Evolutionary conservation across 2,113 vertebrate genomes (phyloP), one percentile per base, ranked within the genome.

Genomic region (Nesogale talazaci): DNA sequence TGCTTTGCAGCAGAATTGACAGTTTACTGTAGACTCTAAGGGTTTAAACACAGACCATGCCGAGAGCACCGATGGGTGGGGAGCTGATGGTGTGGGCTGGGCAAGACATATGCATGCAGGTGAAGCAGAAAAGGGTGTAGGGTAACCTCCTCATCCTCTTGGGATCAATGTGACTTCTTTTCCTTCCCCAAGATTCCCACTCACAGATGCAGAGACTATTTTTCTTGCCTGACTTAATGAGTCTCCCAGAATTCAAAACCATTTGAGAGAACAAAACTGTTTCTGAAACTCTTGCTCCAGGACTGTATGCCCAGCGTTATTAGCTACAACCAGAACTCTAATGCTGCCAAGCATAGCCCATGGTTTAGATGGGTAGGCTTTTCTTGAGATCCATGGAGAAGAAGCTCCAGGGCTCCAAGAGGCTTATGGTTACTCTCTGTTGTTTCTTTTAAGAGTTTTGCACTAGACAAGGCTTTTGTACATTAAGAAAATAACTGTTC

Each of bases 11-110:
- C 61, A 83, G 56, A 67, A 79, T 2, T 4, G 27, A 65, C 56
- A 81, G 31, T 90, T 61, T 6, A 94, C 80, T 67, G 86, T 61
- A 76, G 85, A 88, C 63, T 89, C 85, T 91, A 69, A 91, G 91
- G 94, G 70, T 94, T 94, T 94, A 96, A 96, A 94, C 94, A 96
- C 89, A 95, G 89, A 94, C 86, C 96, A 96, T 94, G 97, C 94
- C 89, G 82, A 95, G 12, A 74, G 76, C 90, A 70, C 76, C 75
- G 87, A 34, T 72, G 80, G 65, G 40, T 42, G 25, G 38, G 40
- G 16, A 46, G 88, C 19, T 2, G 65, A 91, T 72, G 88, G 90
- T 86, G 92, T 57, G 3, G 6, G 90, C 40, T 90, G 72, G 75
- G 91, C 90, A 97, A 96, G 81, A 88, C 22, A 97, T 25, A 83